A percentile compares a stretch with the other conserved stretches of the same genome.
These are phyloP conservation scores for Rhaphigaster nebulosa DNA, from an alignment of 2,888 invertebrate species.

Conservation along the genomic window DNA sequence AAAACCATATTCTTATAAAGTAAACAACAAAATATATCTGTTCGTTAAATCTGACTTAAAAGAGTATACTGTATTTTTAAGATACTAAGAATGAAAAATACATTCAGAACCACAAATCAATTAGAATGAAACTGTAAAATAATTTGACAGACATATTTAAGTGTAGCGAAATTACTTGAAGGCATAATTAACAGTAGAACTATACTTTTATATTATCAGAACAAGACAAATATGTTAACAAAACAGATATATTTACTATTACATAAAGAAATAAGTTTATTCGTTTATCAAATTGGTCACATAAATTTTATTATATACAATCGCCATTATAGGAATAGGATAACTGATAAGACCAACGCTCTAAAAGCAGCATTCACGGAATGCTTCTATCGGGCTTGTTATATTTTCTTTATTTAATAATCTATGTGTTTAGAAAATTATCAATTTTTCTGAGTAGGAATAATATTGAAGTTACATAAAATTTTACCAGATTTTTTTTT, in stretches of 20 bases:
- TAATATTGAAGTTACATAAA: constrained; percentile 46
- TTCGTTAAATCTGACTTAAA: neutral
- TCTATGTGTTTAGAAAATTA: constrained; percentile 23
- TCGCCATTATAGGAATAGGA: constrained; percentile 27
- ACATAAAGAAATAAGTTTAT: neutral
- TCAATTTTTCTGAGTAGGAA: constrained; percentile 39
- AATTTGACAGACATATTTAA: neutral
- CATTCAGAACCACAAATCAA: neutral
- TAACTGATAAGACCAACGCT: constrained; percentile 36
- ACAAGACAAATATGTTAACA: neutral
- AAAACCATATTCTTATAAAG: neutral
- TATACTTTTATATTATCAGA: neutral
- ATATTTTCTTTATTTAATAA: constrained; percentile 4
- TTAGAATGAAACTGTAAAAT: neutral
- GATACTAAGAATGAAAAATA: neutral
- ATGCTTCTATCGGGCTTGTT: constrained; percentile 21
- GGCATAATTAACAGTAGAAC: neutral
- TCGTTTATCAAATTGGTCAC: neutral
- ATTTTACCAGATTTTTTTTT: constrained; percentile 23
- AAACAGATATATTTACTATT: neutral
- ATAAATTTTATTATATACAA: neutral
- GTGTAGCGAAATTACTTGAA: neutral
- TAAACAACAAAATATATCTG: neutral
- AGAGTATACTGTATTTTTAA: neutral
- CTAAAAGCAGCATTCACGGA: constrained; percentile 54